These are phyloP conservation scores for Otolemur garnettii DNA, from an alignment of 2,113 vertebrate species.

Conservation along the genomic window DNA sequence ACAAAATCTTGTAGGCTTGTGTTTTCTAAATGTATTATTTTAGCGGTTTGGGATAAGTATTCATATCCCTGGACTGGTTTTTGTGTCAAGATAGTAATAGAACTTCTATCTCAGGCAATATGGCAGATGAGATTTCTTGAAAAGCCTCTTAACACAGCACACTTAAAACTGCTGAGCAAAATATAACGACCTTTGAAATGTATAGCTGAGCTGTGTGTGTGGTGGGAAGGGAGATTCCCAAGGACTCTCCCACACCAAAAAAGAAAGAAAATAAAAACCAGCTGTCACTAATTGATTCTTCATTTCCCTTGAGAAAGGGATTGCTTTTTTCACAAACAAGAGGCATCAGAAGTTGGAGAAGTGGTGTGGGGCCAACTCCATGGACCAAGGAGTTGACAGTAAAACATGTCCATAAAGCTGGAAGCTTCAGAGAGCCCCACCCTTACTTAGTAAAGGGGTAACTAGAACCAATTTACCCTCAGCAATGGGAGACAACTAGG, in stretches of 20 bases:
- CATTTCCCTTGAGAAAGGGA: background rate
- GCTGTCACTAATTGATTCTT: background rate
- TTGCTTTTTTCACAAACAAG: background rate
- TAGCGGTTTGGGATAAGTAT: background rate
- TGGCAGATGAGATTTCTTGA: slow-evolving; percentile 1
- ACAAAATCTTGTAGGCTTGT: background rate
- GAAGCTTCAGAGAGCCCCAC: background rate
- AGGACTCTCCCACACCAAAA: background rate
- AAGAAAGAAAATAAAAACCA: background rate
- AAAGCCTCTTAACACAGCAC: background rate
- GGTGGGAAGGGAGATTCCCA: background rate
- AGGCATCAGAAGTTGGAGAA: background rate
- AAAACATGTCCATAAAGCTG: background rate
- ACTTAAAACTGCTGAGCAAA: background rate
- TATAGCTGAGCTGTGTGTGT: background rate
- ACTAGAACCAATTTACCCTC: background rate
- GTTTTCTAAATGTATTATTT: background rate
- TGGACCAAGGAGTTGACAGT: background rate
- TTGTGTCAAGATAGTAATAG: background rate
- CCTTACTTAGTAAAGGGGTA: background rate
- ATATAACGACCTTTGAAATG: background rate
- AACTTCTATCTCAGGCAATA: background rate
- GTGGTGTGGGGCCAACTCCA: background rate
- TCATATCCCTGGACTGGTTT: background rate
- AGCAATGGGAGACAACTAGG: background rate